Evolutionary conservation across 1,140 invertebrate genomes (phyloP).

Genomic region (Pygmarrhopalites habei): DNA sequence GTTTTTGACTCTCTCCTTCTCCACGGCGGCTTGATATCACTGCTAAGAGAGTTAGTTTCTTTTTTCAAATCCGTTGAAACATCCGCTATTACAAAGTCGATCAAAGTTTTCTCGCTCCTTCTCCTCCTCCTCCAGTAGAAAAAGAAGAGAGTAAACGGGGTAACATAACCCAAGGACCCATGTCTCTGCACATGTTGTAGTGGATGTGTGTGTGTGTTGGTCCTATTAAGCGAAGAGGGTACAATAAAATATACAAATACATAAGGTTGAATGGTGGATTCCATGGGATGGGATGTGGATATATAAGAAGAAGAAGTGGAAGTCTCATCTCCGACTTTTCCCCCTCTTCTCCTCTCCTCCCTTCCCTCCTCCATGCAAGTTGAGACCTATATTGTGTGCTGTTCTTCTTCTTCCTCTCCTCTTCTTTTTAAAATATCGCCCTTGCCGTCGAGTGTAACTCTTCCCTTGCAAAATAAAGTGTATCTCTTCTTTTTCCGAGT

Average conservation of each 20-base stretch:
- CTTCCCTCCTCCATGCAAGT: too few relatives aligned
- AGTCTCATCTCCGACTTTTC: too few relatives aligned
- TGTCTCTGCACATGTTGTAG: too few relatives aligned
- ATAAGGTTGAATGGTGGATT: too few relatives aligned
- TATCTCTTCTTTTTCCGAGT: constrained; percentile 43
- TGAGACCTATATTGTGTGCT: too few relatives aligned
- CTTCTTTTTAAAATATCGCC: constrained; percentile 42
- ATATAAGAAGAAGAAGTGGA: too few relatives aligned
- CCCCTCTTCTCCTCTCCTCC: too few relatives aligned
- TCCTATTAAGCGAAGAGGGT: too few relatives aligned
- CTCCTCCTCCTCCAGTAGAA: not conserved
- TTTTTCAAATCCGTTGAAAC: constrained; percentile 38
- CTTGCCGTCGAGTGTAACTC: constrained; percentile 39
- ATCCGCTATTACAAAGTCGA: constrained; percentile 41
- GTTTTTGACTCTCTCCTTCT: constrained; percentile 11
- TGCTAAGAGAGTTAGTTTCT: constrained; percentile 6
- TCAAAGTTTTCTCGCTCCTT: constrained; percentile 40
- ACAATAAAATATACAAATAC: too few relatives aligned
- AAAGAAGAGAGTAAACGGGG: not conserved
- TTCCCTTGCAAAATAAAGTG: constrained; percentile 43
- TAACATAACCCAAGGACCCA: too few relatives aligned
- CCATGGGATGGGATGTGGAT: too few relatives aligned
- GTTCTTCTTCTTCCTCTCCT: constrained; percentile 33
- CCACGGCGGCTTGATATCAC: not conserved
- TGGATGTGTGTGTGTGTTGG: too few relatives aligned